These are phyloP conservation scores for Triplophysa bombifrons DNA, from an alignment of 2,797 vertebrate species.

Conservation along the genomic window DNA sequence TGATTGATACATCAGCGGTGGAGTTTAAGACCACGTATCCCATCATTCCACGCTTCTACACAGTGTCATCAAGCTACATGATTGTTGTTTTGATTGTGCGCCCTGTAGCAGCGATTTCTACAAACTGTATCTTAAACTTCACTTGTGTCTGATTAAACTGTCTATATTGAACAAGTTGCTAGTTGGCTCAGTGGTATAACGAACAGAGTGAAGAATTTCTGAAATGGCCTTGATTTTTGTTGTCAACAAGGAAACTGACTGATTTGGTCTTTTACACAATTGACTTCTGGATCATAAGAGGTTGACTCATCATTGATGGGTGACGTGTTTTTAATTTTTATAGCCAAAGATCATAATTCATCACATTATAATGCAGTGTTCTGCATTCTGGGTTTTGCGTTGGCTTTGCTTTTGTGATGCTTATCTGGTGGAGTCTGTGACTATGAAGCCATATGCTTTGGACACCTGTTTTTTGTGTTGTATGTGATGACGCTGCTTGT, in stretches of 20 bases:
- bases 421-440: not conserved
- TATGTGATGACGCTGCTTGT: not conserved
- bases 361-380: not conserved
- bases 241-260: not conserved
- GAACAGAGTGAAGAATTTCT: not conserved
- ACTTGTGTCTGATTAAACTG: too few species aligned
- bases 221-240: not conserved
- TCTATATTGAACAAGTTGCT: too few species aligned
- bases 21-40: too few species aligned
- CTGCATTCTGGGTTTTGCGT: not conserved
- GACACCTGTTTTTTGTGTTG: not conserved
- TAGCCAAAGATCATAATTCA: not conserved
- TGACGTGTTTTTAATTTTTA: too few species aligned
- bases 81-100: too few species aligned
- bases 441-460: not conserved
- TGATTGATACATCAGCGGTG: too few species aligned
- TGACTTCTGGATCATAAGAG: slow-evolving; percentile 9
- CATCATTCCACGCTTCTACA: too few species aligned
- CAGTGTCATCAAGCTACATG: too few species aligned
- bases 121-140: too few species aligned
- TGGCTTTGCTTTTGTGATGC: not conserved
- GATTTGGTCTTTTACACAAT: not conserved
- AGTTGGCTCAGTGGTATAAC: too few species aligned
- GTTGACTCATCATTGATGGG: not conserved
- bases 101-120: too few species aligned